Conservation (phyloP, 2,888 invertebrate genomes). For the Drosophila subsilvestris region DNA sequence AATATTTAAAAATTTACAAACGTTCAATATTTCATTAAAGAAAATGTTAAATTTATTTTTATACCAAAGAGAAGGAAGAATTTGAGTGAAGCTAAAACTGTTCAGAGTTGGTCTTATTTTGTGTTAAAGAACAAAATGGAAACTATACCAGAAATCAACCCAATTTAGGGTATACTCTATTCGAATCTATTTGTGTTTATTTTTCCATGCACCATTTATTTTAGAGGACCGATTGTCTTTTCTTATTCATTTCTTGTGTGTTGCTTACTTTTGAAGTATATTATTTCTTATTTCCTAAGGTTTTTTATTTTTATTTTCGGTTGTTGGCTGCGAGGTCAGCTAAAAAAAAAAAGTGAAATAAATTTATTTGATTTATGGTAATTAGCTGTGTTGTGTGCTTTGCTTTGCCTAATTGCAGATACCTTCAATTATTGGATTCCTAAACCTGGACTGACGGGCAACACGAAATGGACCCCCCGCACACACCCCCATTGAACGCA, state of each 20-base stretch:
- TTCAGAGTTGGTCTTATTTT: no score
- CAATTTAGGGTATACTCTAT: no score
- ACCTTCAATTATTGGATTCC: slow-evolving; percentile 81
- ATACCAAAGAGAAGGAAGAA: no score
- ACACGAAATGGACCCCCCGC: slow-evolving; percentile 14
- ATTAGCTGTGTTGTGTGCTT: slow-evolving; percentile 51
- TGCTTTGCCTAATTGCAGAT: slow-evolving; percentile 70
- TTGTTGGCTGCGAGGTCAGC: slow-evolving; percentile 37
- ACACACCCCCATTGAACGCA: slow-evolving; percentile 1
- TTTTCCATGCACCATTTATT: background rate
- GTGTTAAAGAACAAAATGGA: no score
- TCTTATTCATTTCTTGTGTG: no score
- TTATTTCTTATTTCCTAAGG: background rate
- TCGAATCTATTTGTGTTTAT: no score
- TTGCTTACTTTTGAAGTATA: background rate
- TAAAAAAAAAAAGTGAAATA: slow-evolving; percentile 33
- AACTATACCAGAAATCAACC: no score
- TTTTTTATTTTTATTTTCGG: slow-evolving; percentile 11
- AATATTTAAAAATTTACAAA: no score
- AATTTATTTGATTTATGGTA: slow-evolving; percentile 65
- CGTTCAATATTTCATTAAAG: no score
- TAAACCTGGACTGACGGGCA: slow-evolving; percentile 79
- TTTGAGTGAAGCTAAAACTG: no score
- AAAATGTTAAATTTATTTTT: no score
- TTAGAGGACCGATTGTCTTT: no score